Conservation (phyloP, 1,140 invertebrate species). For the Lepidostoma basale region DNA sequence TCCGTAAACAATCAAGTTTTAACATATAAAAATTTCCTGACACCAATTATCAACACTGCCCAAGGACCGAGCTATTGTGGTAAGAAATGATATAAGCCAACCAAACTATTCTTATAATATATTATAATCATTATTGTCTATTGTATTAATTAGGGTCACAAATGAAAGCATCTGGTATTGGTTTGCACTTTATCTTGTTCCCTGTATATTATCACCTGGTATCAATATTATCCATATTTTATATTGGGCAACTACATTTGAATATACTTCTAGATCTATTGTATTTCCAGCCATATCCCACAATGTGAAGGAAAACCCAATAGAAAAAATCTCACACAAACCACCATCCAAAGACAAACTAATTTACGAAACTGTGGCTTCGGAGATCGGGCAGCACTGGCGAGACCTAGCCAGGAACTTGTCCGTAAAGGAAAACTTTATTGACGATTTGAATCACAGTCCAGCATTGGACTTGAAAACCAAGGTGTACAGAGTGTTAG, state of each 20-base stretch:
- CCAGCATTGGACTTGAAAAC: conserved; percentile 24
- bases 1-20: neutral
- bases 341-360: neutral
- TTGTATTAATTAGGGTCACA: too few species aligned
- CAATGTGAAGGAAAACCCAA: neutral
- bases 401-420: conserved; percentile 25
- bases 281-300: neutral
- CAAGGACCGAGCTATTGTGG: conserved; percentile 1
- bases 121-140: too few species aligned
- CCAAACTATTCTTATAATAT: too few species aligned
- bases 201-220: neutral
- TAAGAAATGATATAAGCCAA: too few species aligned
- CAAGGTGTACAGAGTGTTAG: conserved; percentile 26
- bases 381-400: conserved; percentile 34
- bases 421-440: conserved; percentile 13
- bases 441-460: conserved; percentile 25
- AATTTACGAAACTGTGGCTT: neutral
- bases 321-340: neutral
- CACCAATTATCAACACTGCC: neutral
- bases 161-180: too few species aligned
- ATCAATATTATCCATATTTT: neutral
- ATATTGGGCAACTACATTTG: neutral
- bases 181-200: too few species aligned
- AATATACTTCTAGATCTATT: neutral
- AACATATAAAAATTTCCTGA: too few species aligned